A percentile compares a stretch with the other conserved stretches of the same genome.
These are phyloP conservation scores for Noctua janthe DNA, from an alignment of 2,888 invertebrate genomes.

Conservation along the genomic window DNA sequence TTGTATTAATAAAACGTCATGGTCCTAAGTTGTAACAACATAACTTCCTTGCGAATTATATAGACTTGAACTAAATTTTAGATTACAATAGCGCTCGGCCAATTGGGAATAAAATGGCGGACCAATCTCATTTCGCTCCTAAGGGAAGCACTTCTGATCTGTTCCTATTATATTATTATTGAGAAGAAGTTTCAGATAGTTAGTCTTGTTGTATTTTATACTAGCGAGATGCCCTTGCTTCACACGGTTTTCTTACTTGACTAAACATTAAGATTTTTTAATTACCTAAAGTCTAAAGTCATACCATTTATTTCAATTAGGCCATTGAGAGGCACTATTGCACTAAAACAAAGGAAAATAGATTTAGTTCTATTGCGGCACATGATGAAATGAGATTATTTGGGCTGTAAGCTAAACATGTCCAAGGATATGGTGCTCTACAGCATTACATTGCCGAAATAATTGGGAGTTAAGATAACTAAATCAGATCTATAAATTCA, in stretches of 20 bases:
- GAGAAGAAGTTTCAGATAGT: constrained; percentile 7
- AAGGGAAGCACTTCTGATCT: constrained; percentile 11
- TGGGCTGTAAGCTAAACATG: not conserved
- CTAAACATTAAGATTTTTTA: no score
- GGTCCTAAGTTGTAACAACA: not conserved
- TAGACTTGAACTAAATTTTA: constrained; percentile 44
- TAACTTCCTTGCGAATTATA: constrained; percentile 26
- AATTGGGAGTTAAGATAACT: not conserved
- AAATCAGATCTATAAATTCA: not conserved
- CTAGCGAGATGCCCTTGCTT: not conserved
- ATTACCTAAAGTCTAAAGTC: no score
- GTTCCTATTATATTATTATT: constrained; percentile 23
- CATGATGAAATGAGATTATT: not conserved
- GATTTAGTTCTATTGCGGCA: no score
- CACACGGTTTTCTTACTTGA: not conserved
- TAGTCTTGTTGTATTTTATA: not conserved
- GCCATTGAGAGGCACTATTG: not conserved
- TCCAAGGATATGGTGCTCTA: not conserved
- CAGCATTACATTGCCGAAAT: not conserved
- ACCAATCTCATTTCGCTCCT: constrained; percentile 28
- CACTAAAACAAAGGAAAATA: no score
- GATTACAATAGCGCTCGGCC: constrained; percentile 37
- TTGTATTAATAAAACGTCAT: not conserved
- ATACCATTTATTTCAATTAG: not conserved
- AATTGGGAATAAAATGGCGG: constrained; percentile 45